Evolutionary conservation across 2,797 vertebrate genomes (phyloP).

Genomic region (Telmatherina bonti): DNA sequence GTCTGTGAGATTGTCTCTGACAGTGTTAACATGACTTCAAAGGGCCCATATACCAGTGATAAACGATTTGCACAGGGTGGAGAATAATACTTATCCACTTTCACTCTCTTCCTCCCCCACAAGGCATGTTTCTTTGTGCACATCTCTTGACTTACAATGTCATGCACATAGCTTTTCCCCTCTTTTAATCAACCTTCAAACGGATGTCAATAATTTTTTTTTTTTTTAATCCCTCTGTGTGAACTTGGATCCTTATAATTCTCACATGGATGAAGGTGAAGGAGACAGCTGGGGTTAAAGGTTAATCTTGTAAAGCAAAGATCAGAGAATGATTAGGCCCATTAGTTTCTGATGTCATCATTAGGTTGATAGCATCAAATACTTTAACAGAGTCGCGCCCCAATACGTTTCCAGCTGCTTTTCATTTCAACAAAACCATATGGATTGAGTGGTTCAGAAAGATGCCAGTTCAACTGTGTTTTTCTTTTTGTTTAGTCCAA

Average conservation of each 20-base stretch:
- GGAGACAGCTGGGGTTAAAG: not conserved
- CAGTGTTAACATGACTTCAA: conserved; percentile 69
- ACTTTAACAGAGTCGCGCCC: not conserved
- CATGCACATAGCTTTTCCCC: not conserved
- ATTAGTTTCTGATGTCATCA: conserved; percentile 17
- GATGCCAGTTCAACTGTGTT: not conserved
- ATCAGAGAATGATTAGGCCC: conserved; percentile 5
- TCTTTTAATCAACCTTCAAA: conserved; percentile 13
- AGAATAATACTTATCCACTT: conserved; percentile 44
- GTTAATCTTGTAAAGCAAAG: conserved; percentile 12
- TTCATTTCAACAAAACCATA: not conserved
- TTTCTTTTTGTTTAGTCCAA: not conserved
- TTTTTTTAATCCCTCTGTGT: not conserved
- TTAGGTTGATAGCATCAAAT: conserved; percentile 7
- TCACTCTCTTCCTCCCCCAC: conserved; percentile 36
- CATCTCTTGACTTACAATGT: conserved; percentile 44
- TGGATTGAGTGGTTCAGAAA: not conserved
- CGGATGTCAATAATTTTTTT: not conserved
- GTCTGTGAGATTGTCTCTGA: conserved; percentile 56
- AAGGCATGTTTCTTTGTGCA: conserved; percentile 56
- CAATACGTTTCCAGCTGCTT: not conserved
- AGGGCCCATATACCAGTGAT: conserved; percentile 41
- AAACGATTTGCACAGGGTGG: conserved; percentile 62
- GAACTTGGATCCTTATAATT: conserved; percentile 13
- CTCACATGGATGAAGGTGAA: not conserved